These are phyloP conservation scores for Andrena flavipes DNA, from an alignment of 2,888 invertebrate genomes.

Conservation along the genomic window DNA sequence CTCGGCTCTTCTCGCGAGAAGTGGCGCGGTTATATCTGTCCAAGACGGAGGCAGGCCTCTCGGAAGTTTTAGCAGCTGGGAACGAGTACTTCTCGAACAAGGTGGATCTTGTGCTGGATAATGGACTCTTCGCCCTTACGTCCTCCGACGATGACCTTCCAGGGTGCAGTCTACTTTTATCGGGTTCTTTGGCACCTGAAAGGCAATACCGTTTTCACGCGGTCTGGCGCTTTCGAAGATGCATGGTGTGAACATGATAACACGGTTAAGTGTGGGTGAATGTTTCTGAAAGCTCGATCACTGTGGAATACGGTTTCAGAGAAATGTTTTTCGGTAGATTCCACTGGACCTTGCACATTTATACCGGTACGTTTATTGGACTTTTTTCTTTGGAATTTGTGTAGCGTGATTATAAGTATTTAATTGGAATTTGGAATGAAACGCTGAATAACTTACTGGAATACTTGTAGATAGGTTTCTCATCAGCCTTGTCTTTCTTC, in stretches of 20 bases:
- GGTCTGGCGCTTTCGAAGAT: not conserved
- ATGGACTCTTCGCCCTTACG: constrained; percentile 76
- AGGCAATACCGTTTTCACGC: not conserved
- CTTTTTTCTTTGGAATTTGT: too few relatives aligned
- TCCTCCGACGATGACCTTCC: constrained; percentile 74
- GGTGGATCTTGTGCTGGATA: constrained; percentile 76
- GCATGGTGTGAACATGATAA: not conserved
- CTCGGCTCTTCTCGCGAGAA: constrained; percentile 79
- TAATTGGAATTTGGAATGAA: too few relatives aligned
- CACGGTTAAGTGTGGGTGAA: too few relatives aligned
- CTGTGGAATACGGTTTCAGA: too few relatives aligned
- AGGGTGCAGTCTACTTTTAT: constrained; percentile 77
- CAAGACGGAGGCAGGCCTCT: constrained; percentile 79
- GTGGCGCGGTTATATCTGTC: constrained; percentile 78
- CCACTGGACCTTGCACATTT: too few relatives aligned
- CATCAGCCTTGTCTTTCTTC: constrained; percentile 78
- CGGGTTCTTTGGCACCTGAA: constrained; percentile 77
- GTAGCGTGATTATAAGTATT: too few relatives aligned
- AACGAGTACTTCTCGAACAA: constrained; percentile 79
- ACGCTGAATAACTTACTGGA: constrained; percentile 73
- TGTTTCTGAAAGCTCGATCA: too few relatives aligned
- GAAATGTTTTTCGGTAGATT: too few relatives aligned
- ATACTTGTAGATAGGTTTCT: constrained; percentile 79
- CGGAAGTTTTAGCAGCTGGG: constrained; percentile 75
- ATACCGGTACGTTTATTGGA: too few relatives aligned